Evolutionary conservation across 2,113 vertebrate genomes (phyloP).

Genomic region (Cheirogaleus medius): DNA sequence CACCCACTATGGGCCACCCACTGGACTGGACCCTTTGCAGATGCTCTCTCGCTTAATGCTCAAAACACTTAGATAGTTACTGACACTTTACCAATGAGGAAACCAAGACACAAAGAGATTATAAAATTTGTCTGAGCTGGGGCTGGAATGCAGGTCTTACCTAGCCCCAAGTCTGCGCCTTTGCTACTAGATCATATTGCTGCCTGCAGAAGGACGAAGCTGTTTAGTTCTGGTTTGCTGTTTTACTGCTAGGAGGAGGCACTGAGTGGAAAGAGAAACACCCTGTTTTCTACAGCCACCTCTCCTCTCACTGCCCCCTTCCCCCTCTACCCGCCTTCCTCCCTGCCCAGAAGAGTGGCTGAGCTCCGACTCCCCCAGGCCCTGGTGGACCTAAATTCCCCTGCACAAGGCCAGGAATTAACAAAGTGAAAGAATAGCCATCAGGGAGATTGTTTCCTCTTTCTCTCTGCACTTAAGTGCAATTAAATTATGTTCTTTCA

Average conservation of each 20-base stretch:
- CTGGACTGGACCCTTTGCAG: neutral
- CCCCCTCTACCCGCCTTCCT: neutral
- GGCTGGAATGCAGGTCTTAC: neutral
- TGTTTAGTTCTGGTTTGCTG: neutral
- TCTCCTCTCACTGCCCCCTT: neutral
- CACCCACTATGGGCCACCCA: neutral
- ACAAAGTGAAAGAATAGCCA: slow-evolving; percentile 36
- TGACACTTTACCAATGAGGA: neutral
- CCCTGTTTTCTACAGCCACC: neutral
- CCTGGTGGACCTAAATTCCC: neutral
- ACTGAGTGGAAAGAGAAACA: neutral
- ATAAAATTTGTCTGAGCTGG: neutral
- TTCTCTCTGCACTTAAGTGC: slow-evolving; percentile 55
- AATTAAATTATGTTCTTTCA: slow-evolving; percentile 76
- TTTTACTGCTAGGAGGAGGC: neutral
- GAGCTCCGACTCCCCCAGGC: neutral
- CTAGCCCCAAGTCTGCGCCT: neutral
- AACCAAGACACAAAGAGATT: neutral
- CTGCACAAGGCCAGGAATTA: slow-evolving; percentile 15
- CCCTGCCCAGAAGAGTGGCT: neutral
- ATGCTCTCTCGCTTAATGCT: neutral
- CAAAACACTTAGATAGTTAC: neutral
- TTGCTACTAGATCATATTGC: neutral
- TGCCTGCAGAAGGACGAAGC: neutral
- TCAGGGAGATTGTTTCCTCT: slow-evolving; percentile 13